Base-by-base conservation (phyloP, 2,888 invertebrate genomes). In the Hydriomena furcata region DNA sequence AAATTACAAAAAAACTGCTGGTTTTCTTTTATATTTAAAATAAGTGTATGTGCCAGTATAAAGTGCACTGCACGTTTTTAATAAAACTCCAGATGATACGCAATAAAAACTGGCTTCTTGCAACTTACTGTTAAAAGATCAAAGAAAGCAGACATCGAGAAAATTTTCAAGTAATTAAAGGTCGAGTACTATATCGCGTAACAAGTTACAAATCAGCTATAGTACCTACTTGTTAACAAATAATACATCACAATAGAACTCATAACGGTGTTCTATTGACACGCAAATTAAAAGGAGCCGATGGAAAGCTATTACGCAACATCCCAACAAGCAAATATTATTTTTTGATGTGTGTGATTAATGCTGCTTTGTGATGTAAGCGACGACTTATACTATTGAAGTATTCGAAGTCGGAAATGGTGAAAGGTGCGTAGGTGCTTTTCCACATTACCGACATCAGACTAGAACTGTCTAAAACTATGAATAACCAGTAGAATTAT, bases 311-410 rank as follows among this genome's bases (percentile, higher is more conserved):
- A 58, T 55, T 47, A 48, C 49, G 55, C 57, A 59, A 52, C 50
- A 36, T 43, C 44, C 48, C 35, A 43, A 24, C 51, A 51, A 53
- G 55, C 53, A 55, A 61, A 56, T 49, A 61, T 58, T 52, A 52
- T 58, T 52, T 47, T 55, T 55, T 43, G 38, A 56, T 43, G 24
- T 17, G 30, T 32, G 41, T 58, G 56, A 61, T 56, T 51, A 53
- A 56, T 61, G 38, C 37, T n/a, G n/a, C 10, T 11, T 30, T 46
- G 51, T 58, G 60, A 55, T 55, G 55, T 55, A 49, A 58, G 50
- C 63, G 68, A 67, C 66, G 71, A 60, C 44, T 30, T 55, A 57
- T 61, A 66, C 67, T 68, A 64, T 63, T 55, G 45, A 20, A n/a
- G n/a, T n/a, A n/a, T n/a, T n/a, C n/a, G n/a, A n/a, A 37, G 54